Evolutionary conservation across 1,140 invertebrate species (phyloP), one percentile per base, ranked within the genome.

Genomic region (Phymastichus coffea): DNA sequence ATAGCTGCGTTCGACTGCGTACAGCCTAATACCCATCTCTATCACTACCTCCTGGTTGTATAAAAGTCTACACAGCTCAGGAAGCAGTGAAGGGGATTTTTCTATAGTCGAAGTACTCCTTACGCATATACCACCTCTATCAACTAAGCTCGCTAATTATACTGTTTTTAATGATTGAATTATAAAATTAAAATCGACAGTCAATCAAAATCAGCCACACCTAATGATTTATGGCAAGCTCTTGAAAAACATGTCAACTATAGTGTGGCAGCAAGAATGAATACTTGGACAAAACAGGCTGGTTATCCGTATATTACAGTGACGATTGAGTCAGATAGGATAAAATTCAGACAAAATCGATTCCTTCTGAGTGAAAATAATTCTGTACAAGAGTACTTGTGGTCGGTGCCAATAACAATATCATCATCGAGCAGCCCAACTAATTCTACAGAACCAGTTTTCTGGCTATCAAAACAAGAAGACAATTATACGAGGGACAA

Each of bases 271-370:
- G 70, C 61, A 0, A 76, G 89, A 4, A 86, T 91, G 76, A 80
- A 87, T 1, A 85, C 82, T 26, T 94, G 90, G 87, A 89, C 88
- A 0, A 79, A 85, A 15, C 85, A 91, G 68, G 77, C 87, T 41
- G 91, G 91, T 25, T 89, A 87, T 66, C 92, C 92, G 0, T 82
- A 92, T 4, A 63, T 92, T 1, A 82, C 70, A 10, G 80, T 90
- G 4, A 71, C 70, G 17, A 78, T 83, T 2, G 68, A 82, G 51
- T 73, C 79, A 23, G 66, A 79, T 52, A 54, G 58, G 10, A 70
- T 83, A 1, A 71, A 55, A 0, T 41, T 81, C 14, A 66, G 23
- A 2, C 79, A 87, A 70, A 56, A 80, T 65, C 81, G 84, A 8
- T 87, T 85, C 64, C 67, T 83, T 35, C 51, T 85, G 0, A 76